Conservation (phyloP, 2,113 vertebrate species). For the Prionailurus viverrinus region DNA sequence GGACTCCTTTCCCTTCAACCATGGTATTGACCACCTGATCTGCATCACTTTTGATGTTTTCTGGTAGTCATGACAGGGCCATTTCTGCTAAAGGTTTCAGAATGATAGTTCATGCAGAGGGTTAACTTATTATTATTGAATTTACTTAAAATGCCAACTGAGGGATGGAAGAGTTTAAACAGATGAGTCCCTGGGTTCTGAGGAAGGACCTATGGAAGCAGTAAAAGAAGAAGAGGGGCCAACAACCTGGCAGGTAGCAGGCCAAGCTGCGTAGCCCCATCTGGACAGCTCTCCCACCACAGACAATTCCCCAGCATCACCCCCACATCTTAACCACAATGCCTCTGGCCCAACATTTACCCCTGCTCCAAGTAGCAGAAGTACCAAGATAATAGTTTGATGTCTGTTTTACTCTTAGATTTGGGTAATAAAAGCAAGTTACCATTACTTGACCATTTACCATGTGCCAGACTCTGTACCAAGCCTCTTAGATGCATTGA, state of each 20-base stretch:
- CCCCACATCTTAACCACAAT: not conserved
- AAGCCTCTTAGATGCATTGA: not conserved
- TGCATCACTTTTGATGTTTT: not conserved
- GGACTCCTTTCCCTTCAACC: not conserved
- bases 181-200: not conserved
- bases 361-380: not conserved
- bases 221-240: not conserved
- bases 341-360: not conserved
- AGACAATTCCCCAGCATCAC: not conserved
- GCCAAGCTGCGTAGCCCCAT: not conserved
- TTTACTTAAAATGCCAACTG: slow-evolving; percentile 9
- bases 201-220: not conserved
- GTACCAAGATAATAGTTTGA: not conserved
- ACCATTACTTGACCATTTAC: slow-evolving; percentile 23
- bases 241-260: not conserved
- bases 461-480: slow-evolving; percentile 19
- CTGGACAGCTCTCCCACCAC: not conserved
- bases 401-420: slow-evolving; percentile 3
- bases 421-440: slow-evolving; percentile 39
- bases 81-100: not conserved
- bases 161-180: not conserved
- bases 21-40: not conserved
- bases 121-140: slow-evolving; percentile 20
- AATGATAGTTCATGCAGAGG: not conserved
- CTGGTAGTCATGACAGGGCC: not conserved